Percentiles rank a stretch among this genome's conserved stretches.
phyloP scores from a whole-genome alignment of 2,113 vertebrate genomes.

The Uropsilus gracilis region DNA sequence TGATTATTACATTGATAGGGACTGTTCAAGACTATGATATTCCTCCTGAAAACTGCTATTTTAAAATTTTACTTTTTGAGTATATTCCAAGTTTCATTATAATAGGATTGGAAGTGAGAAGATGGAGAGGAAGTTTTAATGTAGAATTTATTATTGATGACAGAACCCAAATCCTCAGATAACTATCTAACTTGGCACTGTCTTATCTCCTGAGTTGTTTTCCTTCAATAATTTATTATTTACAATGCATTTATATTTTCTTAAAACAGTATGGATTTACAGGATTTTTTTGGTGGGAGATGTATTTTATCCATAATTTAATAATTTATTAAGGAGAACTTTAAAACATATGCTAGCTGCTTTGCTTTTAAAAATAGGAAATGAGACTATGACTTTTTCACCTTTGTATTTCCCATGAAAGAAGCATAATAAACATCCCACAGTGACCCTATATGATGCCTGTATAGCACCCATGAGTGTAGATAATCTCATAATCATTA shows the following conservation, averaged over 20 bases:
- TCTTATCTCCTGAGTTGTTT: not conserved
- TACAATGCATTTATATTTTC: not conserved
- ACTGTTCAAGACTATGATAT: not conserved
- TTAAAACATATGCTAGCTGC: not conserved
- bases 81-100: not conserved
- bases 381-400: not conserved
- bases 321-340: not conserved
- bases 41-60: not conserved
- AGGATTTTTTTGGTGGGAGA: not conserved
- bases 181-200: rapidly evolving
- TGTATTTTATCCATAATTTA: not conserved
- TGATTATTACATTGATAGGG: not conserved
- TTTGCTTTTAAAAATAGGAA: not conserved
- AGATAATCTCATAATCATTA: not conserved
- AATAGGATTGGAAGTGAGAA: not conserved
- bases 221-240: not conserved
- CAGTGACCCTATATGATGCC: not conserved
- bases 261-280: not conserved
- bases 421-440: not conserved
- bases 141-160: not conserved
- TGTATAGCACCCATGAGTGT: not conserved
- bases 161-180: not conserved
- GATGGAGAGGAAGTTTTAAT: not conserved
- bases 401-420: not conserved
- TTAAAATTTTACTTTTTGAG: not conserved